A percentile compares a stretch with the other conserved stretches of the same genome.
Evolutionary conservation across 2,113 vertebrate species (phyloP).

Genomic region (Tachysurus fulvidraco): DNA sequence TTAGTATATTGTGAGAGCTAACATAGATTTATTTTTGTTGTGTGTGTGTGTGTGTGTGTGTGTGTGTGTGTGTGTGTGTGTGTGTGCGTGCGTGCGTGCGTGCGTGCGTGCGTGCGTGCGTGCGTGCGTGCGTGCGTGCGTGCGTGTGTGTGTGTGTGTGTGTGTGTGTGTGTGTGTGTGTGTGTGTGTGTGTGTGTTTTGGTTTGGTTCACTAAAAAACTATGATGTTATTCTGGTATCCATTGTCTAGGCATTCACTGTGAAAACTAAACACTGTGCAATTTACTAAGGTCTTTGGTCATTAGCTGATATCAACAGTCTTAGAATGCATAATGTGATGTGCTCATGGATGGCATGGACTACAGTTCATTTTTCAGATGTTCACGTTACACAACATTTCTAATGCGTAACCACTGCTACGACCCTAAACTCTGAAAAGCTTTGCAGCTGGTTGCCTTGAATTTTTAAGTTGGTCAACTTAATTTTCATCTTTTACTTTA

Average conservation of each 20-base stretch:
- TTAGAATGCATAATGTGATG: neutral
- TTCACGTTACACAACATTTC: too few species aligned
- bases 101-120: neutral
- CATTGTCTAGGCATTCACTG: neutral
- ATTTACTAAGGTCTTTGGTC: neutral
- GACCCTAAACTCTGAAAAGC: neutral
- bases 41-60: neutral
- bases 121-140: slow-evolving; percentile 1
- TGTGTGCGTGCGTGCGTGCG: slow-evolving; percentile 7
- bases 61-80: neutral
- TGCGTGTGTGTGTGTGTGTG: neutral
- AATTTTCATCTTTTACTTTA: too few species aligned
- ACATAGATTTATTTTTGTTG: neutral
- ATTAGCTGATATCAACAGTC: neutral
- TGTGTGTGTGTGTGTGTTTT: neutral
- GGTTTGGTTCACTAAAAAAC: neutral
- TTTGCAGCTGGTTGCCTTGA: too few species aligned
- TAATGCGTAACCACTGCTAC: neutral
- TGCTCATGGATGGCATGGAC: neutral
- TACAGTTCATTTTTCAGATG: neutral
- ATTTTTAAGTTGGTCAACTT: too few species aligned
- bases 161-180: slow-evolving; percentile 3
- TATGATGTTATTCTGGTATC: slow-evolving; percentile 19
- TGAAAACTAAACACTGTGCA: neutral
- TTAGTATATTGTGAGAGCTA: neutral